Conservation (phyloP, 2,113 vertebrate species). For the Bettongia penicillata region DNA sequence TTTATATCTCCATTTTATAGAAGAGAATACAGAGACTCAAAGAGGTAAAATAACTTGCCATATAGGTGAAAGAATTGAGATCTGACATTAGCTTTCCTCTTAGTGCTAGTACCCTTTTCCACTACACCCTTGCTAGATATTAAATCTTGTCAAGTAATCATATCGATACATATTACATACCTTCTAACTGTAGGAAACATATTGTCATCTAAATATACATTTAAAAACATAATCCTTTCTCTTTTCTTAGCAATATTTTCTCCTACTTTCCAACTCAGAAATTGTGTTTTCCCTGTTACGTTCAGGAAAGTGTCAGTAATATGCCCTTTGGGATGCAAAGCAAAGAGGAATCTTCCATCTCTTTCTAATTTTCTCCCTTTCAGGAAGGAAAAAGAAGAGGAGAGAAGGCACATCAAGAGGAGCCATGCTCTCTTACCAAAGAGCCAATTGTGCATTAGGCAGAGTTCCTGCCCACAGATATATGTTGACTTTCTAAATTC, state of each 20-base stretch:
- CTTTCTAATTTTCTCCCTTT: neutral
- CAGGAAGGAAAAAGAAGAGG: neutral
- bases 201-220: neutral
- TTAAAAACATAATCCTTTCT: neutral
- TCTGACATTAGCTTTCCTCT: neutral
- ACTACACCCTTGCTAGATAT: neutral
- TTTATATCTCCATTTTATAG: neutral
- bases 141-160: neutral
- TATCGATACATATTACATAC: neutral
- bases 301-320: neutral
- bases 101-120: neutral
- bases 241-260: neutral
- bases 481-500: neutral
- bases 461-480: neutral
- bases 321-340: neutral
- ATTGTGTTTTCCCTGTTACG: neutral
- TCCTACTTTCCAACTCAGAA: neutral
- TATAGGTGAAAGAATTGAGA: neutral
- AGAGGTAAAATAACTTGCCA: neutral
- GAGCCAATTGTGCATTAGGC: neutral
- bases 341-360: neutral
- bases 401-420: neutral
- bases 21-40: neutral
- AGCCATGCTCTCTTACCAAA: neutral
- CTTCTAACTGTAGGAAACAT: neutral